These are phyloP conservation scores for Notarius quadriscutis DNA, from an alignment of 2,113 vertebrate species.

Conservation along the genomic window DNA sequence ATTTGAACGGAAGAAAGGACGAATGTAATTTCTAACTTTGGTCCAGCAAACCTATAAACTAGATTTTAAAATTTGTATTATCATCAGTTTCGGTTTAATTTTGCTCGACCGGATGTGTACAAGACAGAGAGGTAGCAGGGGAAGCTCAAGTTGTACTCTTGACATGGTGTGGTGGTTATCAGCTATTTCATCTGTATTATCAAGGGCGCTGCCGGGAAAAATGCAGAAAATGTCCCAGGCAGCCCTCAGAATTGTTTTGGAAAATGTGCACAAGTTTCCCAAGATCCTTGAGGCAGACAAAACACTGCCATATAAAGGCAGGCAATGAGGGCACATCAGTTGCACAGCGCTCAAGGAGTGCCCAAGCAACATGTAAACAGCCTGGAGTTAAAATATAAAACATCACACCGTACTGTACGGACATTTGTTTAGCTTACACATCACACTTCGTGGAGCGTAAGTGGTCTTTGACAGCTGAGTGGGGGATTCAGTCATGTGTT, in stretches of 20 bases:
- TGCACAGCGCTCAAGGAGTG: conserved; percentile 24
- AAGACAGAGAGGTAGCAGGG: conserved; percentile 28
- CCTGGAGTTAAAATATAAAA: conserved; percentile 3
- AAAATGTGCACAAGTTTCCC: conserved; percentile 55
- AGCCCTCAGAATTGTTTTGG: conserved; percentile 58
- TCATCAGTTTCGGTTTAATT: not conserved
- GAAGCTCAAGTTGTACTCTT: not conserved
- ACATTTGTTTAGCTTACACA: conserved; percentile 31
- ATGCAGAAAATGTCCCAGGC: conserved; percentile 43
- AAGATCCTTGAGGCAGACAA: conserved; percentile 55
- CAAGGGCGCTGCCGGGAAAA: conserved; percentile 29
- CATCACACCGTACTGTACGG: conserved; percentile 11
- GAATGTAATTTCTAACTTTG: not conserved
- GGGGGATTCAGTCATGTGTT: not conserved
- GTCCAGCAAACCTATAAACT: not conserved
- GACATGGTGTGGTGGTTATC: conserved; percentile 21
- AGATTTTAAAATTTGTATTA: not conserved
- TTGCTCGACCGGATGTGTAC: not conserved
- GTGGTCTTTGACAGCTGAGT: conserved; percentile 4
- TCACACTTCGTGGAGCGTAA: not conserved
- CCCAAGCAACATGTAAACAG: conserved; percentile 24
- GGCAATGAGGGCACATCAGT: conserved; percentile 39
- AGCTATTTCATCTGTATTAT: conserved; percentile 48
- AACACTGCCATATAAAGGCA: conserved; percentile 69
- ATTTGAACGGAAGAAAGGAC: not conserved